A percentile compares a stretch with the other conserved stretches of the same genome.
Evolutionary conservation across 2,113 vertebrate species (phyloP).

Genomic region (Mesoclemmys tuberculata): DNA sequence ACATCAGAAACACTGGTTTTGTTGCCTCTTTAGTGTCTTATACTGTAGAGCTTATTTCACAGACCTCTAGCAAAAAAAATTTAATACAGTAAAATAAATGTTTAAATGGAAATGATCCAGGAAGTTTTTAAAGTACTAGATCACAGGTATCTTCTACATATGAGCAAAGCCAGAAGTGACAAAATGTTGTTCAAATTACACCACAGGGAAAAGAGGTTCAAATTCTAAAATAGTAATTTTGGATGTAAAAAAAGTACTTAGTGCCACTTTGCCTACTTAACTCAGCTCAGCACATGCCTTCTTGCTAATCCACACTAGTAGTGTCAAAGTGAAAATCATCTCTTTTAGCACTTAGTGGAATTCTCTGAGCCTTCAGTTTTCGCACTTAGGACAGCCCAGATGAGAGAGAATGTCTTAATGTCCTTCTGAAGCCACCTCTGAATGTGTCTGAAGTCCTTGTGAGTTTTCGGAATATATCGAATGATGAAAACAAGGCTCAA

Average conservation of each 20-base stretch:
- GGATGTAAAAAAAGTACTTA: background rate
- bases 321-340: background rate
- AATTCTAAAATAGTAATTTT: too few species aligned
- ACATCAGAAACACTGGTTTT: background rate
- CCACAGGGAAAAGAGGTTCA: too few species aligned
- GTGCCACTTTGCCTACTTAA: background rate
- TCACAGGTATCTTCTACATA: background rate
- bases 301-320: background rate
- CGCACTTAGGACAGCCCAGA: background rate
- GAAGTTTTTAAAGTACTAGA: background rate
- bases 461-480: accelerated
- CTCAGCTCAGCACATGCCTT: background rate
- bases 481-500: background rate
- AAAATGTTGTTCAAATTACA: background rate
- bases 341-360: too few species aligned
- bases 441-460: background rate
- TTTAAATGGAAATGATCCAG: background rate
- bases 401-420: background rate
- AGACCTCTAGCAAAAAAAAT: background rate
- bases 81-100: background rate
- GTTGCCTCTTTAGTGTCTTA: background rate
- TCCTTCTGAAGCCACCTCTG: background rate
- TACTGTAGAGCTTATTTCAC: background rate
- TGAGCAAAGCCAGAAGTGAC: background rate
- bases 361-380: background rate